Evolutionary conservation across 2,888 invertebrate species (phyloP), one percentile per base, ranked within the genome.

Genomic region (Germaria angustata): DNA sequence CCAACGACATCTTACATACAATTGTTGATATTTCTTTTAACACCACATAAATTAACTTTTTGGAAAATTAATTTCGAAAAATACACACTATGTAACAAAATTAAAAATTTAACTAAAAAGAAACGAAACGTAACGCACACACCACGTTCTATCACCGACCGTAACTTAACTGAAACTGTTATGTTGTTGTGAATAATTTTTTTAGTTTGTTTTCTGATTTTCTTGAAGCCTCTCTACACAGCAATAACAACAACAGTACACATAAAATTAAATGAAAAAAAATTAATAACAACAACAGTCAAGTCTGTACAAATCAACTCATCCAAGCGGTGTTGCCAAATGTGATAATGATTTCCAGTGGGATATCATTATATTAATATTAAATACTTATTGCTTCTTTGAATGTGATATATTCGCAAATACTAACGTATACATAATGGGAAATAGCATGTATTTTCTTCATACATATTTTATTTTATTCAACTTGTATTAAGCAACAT

Each of bases 101-200:
- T 66, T 49, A 20, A 57, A 66, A 78, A 78, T 20, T 39, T 51
- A 75, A 59, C 73, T 41, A n/a, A n/a, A n/a, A n/a, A n/a, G n/a
- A n/a, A n/a, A n/a, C n/a, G n/a, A n/a, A n/a, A n/a, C n/a, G n/a
- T n/a, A n/a, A n/a, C 65, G 75, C 65, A 68, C 61, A 66, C 73
- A 71, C 51, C 63, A 53, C 69, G 77, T 61, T 79, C 80, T 65
- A 68, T 59, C 59, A 85, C 68, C 72, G 84, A 78, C 75, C 85
- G 84, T 78, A 75, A 79, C 63, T 84, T 80, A 85, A 85, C 73
- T 82, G 84, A 75, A 84, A 85, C 85, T 85, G 77, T 85, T 75
- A 71, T 75, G 65, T 73, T 80, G 53, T 69, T 82, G 73, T 68
- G 68, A 53, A 39, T 5, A 53, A 17, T 36, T 53, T 66, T 39